Base-by-base conservation (phyloP, 2,797 vertebrate species). In the Rousettus madagascariensis region DNA sequence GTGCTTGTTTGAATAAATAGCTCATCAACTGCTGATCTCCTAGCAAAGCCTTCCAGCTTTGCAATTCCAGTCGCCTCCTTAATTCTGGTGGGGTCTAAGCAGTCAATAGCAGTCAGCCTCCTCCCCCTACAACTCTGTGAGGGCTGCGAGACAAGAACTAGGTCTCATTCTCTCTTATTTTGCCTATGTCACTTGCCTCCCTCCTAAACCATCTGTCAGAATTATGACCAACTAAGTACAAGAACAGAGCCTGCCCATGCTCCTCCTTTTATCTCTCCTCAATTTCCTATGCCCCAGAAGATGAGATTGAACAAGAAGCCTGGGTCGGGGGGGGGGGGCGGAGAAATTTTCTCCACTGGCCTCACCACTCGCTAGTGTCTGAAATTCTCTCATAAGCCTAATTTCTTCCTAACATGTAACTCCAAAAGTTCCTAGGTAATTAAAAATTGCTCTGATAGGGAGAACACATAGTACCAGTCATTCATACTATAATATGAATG, bases 1-100 rank as follows among this genome's bases (percentile, higher is more conserved):
- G 80, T 86, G 80, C 43, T 85, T 82, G 75, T 87, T 95, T 95
- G 71, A 94, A 88, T 90, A 88, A 95, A 95, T 83, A 97, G 75
- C 63, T 78, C 92, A 92, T 96, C 72, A 94, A 65, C 33, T 93
- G 83, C 84, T 83, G 96, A 95, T 93, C 61, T 92, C 19, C 61
- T 74, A 88, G 72, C 26, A 91, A 46, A 80, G 5, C 28, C 69
- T 68, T 41, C 63, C 8, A 78, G 63, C 74, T 94, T 91, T 93
- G 79, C 78, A 95, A 72, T 86, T 94, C 69, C 59, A 79, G n/a
- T 95, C 41, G 91, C 59, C 12, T 75, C 66, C 53, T 86, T 26
- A 43, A 55, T 91, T 86, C 36, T 26, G 30, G 38, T 41, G n/a
- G 49, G 63, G 46, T 51, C 46, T 66, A 17, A 4, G 36, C 41